A percentile compares a stretch with the other conserved stretches of the same genome.
phyloP scores from a whole-genome alignment of 2,888 invertebrate species.

The Thysanoteuthis rhombus region DNA sequence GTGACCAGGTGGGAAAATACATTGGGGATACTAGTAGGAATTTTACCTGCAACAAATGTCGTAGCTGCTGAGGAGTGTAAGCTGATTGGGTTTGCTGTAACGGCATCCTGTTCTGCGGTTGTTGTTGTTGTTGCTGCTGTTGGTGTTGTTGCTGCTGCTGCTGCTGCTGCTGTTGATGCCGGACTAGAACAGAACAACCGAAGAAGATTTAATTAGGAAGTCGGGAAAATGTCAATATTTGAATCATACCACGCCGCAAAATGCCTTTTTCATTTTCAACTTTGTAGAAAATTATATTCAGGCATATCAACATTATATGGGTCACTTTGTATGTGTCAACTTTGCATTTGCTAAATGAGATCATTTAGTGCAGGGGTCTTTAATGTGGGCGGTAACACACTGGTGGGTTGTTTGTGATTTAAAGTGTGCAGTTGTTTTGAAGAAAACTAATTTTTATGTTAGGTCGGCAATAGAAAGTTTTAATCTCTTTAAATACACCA shows the following conservation, averaged over 20 bases:
- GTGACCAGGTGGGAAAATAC: no score
- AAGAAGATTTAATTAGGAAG: background rate
- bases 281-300: no score
- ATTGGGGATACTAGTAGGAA: background rate
- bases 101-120: background rate
- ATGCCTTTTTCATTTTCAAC: background rate
- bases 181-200: background rate
- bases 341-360: no score
- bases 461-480: no score
- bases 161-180: background rate
- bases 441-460: no score
- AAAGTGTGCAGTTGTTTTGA: no score
- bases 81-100: background rate
- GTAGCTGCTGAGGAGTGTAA: background rate
- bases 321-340: no score
- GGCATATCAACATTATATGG: no score
- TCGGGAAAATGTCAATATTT: background rate
- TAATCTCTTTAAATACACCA: no score
- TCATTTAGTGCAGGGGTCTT: no score
- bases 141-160: background rate
- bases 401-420: no score
- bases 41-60: background rate
- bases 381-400: no score
- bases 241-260: background rate
- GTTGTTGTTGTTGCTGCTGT: background rate